A percentile compares a stretch with the other conserved stretches of the same genome.
These are phyloP conservation scores for Dinoponera quadriceps DNA, from an alignment of 1,140 invertebrate species.

Conservation along the genomic window DNA sequence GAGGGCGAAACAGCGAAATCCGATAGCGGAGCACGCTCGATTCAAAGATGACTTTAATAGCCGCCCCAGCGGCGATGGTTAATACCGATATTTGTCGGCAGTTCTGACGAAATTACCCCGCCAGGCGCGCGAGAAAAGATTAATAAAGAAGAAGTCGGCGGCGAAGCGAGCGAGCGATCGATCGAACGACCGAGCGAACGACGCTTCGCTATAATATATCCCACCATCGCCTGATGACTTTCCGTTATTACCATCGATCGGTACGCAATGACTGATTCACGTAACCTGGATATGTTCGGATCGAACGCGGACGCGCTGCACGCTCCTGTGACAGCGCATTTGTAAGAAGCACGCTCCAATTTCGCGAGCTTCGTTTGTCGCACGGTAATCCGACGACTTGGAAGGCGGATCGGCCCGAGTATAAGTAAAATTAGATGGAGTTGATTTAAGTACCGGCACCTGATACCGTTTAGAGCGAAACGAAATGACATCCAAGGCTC, in stretches of 20 bases:
- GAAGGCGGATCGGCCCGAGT: neutral
- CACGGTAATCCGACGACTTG: neutral
- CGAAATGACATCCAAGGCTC: constrained; percentile 16
- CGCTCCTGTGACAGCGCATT: constrained; percentile 37
- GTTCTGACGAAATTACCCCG: constrained; percentile 30
- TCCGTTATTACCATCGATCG: constrained; percentile 40
- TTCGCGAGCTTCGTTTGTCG: constrained; percentile 27
- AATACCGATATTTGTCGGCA: constrained; percentile 46
- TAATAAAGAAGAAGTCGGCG: constrained; percentile 46
- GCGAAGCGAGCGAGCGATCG: no score
- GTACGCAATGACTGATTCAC: constrained; percentile 30
- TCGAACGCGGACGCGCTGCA: neutral
- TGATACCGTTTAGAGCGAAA: constrained; percentile 35
- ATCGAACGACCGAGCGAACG: neutral
- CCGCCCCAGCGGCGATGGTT: neutral
- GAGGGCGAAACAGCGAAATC: constrained; percentile 12
- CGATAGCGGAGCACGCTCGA: constrained; percentile 17
- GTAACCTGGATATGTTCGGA: constrained; percentile 10
- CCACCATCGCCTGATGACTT: constrained; percentile 6
- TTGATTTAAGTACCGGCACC: constrained; percentile 35
- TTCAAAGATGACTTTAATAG: constrained; percentile 32
- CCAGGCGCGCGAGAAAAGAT: constrained; percentile 12
- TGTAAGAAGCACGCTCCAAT: constrained; percentile 33
- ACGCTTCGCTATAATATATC: constrained; percentile 4
- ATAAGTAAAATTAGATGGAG: constrained; percentile 40